A percentile compares a stretch with the other conserved stretches of the same genome.
These are phyloP conservation scores for Cerceris rybyensis DNA, from an alignment of 2,888 invertebrate species.

Conservation along the genomic window DNA sequence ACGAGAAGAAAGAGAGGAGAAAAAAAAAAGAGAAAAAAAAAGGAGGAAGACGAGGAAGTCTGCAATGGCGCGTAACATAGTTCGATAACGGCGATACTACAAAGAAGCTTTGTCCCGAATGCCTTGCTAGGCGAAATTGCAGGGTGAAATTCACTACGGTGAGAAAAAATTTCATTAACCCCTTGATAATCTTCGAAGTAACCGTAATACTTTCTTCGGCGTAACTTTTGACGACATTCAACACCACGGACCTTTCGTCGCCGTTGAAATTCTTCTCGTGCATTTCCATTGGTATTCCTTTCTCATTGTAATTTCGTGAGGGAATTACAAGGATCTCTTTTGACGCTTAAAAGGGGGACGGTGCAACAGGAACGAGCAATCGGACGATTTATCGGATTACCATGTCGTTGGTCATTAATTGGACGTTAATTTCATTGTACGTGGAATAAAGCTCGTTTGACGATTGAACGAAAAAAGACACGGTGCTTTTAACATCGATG, in stretches of 20 bases:
- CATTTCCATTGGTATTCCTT: constrained; percentile 18
- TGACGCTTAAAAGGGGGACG: background rate
- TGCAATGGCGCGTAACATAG: constrained; percentile 67
- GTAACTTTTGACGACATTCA: constrained; percentile 29
- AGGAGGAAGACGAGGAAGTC: constrained; percentile 62
- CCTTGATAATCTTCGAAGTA: constrained; percentile 45
- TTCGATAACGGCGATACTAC: constrained; percentile 61
- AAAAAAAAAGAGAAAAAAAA: too few relatives aligned
- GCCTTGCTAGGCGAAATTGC: background rate
- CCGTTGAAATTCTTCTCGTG: constrained; percentile 23
- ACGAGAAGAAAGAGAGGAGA: constrained; percentile 68
- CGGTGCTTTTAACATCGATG: background rate
- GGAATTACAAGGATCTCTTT: constrained; percentile 11
- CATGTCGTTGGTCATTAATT: background rate
- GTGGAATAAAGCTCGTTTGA: too few relatives aligned
- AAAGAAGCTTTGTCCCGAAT: constrained; percentile 39
- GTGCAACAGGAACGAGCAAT: background rate
- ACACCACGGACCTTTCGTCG: constrained; percentile 28
- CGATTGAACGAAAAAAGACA: too few relatives aligned
- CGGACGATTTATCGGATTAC: background rate
- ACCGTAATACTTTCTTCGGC: constrained; percentile 35
- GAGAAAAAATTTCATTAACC: constrained; percentile 54
- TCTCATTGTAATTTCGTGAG: background rate
- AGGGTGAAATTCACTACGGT: constrained; percentile 25
- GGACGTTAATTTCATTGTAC: too few relatives aligned